A percentile compares a stretch with the other conserved stretches of the same genome.
These are phyloP conservation scores for Pycnonotus jocosus DNA, from an alignment of 2,113 vertebrate genomes.

Conservation along the genomic window DNA sequence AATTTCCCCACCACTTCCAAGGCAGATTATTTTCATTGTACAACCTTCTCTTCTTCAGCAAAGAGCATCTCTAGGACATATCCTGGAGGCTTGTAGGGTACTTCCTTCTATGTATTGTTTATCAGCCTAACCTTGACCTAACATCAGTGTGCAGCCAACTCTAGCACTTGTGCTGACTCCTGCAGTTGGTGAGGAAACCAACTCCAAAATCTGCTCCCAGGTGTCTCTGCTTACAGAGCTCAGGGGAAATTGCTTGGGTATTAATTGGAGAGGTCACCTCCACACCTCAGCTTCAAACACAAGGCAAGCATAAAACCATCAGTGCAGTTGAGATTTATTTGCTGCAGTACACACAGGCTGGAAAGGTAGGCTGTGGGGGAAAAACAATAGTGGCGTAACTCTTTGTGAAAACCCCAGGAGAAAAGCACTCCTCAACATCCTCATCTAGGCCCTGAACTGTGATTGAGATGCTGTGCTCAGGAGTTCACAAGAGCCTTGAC, in stretches of 20 bases:
- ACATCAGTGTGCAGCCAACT: neutral
- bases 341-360: neutral
- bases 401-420: neutral
- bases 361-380: neutral
- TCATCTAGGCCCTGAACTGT: neutral
- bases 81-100: neutral
- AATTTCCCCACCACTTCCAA: neutral
- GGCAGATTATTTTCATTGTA: neutral
- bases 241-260: neutral
- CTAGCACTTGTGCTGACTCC: neutral
- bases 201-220: neutral
- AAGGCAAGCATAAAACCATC: constrained; percentile 1
- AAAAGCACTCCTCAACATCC: neutral
- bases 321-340: neutral
- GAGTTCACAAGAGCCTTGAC: neutral
- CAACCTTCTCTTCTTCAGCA: neutral
- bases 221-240: neutral
- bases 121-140: neutral
- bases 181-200: neutral
- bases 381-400: neutral
- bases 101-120: neutral
- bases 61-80: neutral
- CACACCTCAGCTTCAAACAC: neutral
- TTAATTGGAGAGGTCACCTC: constrained; percentile 41
- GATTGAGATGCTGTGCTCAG: neutral